phyloP scores from a whole-genome alignment of 1,140 invertebrate species.

The Scaptomyza montana region DNA sequence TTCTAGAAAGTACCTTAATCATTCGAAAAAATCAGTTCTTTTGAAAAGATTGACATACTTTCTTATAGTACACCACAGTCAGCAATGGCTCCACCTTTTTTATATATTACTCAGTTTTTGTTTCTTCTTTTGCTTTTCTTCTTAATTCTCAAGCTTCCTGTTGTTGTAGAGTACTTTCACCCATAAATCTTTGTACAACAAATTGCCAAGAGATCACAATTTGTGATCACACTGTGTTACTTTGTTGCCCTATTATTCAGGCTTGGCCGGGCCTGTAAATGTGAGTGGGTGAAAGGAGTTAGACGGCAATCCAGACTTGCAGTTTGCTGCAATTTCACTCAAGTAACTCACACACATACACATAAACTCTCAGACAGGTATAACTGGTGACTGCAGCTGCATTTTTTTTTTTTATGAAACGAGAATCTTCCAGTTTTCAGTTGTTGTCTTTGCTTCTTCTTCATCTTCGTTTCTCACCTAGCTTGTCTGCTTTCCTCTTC shows the following conservation, averaged over 20 bases:
- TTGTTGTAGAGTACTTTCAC: constrained; percentile 42
- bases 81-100: background rate
- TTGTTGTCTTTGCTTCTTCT: constrained; percentile 11
- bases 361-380: constrained; percentile 16
- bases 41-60: constrained; percentile 13
- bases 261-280: background rate
- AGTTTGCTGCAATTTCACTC: constrained; percentile 44
- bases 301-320: constrained; percentile 20
- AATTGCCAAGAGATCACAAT: constrained; percentile 48
- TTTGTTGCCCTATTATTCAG: constrained; percentile 19
- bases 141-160: constrained; percentile 16
- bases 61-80: background rate
- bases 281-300: constrained; percentile 54
- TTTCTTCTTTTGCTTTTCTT: background rate
- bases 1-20: background rate
- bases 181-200: constrained; percentile 43
- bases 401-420: constrained; percentile 1
- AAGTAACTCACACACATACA: background rate
- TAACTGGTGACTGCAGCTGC: constrained; percentile 40
- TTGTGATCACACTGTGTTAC: constrained; percentile 30
- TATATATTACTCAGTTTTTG: background rate
- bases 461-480: background rate
- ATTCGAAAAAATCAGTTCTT: background rate
- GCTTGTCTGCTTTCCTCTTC: background rate
- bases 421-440: constrained; percentile 12